Evolutionary conservation across 2,888 invertebrate genomes (phyloP), one percentile per base, ranked within the genome.

Genomic region (Syritta pipiens): DNA sequence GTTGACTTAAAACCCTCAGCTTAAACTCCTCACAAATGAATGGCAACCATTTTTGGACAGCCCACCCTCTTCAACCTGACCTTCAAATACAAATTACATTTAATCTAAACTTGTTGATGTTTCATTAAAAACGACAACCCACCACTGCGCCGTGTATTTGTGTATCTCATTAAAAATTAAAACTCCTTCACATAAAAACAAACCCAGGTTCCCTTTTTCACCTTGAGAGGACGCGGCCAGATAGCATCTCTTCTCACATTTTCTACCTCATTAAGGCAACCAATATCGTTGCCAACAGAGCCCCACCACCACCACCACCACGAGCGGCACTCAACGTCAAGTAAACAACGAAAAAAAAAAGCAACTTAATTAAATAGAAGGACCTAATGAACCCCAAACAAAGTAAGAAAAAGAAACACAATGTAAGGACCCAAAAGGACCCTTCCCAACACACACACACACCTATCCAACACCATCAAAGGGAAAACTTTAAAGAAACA

Each of bases 341-440:
- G 20, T n/a, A 42, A 10, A 19, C 42, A 42, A 42, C 9, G n/a
- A 7, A 14, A 19, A 22, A 24, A 22, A 44, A 55, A 55, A 67
- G 26, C 48, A 68, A 68, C 67, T 68, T 68, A 68, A 68, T 68
- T 68, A 68, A 57, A 67, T 67, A 28, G 26, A 68, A 37, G 48
- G 57, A 57, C 67, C 57, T 68, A 68, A 68, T 68, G 67, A 68
- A 68, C 57, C 57, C 30, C 20, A 40, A 67, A 44, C 20, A 4
- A 67, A 49, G 9, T 7, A 40, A 22, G 28, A 37, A 48, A 26
- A 48, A 14, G 1, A n/a, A n/a, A 20, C 10, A 35, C 17, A 44
- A 37, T 24, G 26, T 14, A 26, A 7, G 2, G 24, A 28, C 28
- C 1, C 12, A 24, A 12, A 26, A 12, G 5, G 20, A 19, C 6